A percentile compares a stretch with the other conserved stretches of the same genome.
Evolutionary conservation across 2,113 vertebrate species (phyloP).

Genomic region (Neogale vison): DNA sequence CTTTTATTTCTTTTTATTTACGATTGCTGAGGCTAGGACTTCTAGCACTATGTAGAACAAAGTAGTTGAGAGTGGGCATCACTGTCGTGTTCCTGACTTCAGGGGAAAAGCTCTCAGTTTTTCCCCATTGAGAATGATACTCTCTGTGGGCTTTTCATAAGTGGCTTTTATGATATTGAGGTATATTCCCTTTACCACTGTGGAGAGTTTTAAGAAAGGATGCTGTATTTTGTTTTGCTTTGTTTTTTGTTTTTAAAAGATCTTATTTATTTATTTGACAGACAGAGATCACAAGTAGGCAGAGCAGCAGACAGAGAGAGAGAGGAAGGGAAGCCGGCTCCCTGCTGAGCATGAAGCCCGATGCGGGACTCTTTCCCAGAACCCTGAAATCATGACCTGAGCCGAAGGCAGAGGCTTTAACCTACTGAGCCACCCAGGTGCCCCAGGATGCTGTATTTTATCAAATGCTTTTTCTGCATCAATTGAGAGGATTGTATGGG

Average conservation of each 20-base stretch:
- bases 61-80: neutral
- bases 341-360: no score
- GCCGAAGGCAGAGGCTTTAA: no score
- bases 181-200: neutral
- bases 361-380: no score
- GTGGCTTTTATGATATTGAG: neutral
- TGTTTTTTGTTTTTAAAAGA: no score
- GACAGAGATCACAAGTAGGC: no score
- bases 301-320: no score
- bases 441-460: neutral
- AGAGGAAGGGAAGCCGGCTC: no score
- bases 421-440: no score
- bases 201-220: neutral
- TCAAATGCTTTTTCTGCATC: neutral
- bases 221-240: neutral
- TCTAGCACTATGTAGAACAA: neutral
- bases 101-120: neutral
- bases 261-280: no score
- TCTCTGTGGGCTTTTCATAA: neutral
- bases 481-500: neutral
- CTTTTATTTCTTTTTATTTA: neutral
- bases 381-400: no score
- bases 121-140: neutral
- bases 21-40: neutral
- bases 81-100: neutral